Evolutionary conservation across 1,140 invertebrate species (phyloP), one percentile per base, ranked within the genome.

Genomic region (Wiebesia pumilae): DNA sequence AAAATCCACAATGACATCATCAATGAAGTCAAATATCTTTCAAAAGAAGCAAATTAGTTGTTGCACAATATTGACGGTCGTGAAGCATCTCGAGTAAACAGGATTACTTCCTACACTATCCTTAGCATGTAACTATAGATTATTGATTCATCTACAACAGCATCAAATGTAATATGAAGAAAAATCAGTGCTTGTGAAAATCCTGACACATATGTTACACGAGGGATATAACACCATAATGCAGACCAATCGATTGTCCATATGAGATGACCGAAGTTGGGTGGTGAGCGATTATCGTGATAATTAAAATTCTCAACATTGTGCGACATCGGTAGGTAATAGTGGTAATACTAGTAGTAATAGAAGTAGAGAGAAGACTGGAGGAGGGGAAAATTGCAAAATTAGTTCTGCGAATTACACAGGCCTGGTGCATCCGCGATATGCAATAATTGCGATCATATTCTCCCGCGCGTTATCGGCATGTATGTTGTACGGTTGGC

Each of bases 321-420:
- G 51, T 30, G 35, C 6, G 47, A 58, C 35, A 75, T n/a, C 65
- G 35, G 30, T 77, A 40, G 47, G 27, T 24, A 35, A 3, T 30
- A 16, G 6, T 14, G 24, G 0, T 14, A 43, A 43, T 14, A 35
- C 0, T 0, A 14, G 10, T 4, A 33, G 30, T 0, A 30, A 35
- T n/a, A 27, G 47, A 78, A 12, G 33, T 47, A 35, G 40, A n/a
- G 77, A 14, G 71, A 40, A 38, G 21, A 3, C 24, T 35, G 21
- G 71, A 43, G 38, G 24, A 4, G 35, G n/a, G 12, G 0, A 19
- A 33, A 65, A 75, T 35, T 65, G 47, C 77, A 78, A 86, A 86
- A 86, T 85, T 81, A 85, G n/a, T 85, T 85, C 79, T 81, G 78
- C 79, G 79, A 85, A 80, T 85, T 85, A 81, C 35, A 33, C 3